Evolutionary conservation across 2,888 invertebrate species (phyloP), one percentile per base, ranked within the genome.

Genomic region (Allygus modestus): DNA sequence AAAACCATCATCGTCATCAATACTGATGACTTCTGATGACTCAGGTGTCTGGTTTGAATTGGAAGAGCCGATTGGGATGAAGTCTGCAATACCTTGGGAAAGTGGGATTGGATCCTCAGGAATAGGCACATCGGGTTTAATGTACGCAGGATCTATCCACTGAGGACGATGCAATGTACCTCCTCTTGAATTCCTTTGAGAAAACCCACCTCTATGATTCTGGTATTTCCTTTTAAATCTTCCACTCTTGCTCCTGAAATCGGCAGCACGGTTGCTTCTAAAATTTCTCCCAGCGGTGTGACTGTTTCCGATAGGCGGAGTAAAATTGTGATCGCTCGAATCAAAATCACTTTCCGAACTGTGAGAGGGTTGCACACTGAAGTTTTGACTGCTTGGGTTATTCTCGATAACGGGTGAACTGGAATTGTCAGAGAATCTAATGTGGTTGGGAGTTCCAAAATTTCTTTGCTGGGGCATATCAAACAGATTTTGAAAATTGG

Each of bases 401-500:
- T 33, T n/a, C 23, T 51, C 77, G 20, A 28, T 28, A 41, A 17
- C 9, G n/a, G 41, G 15, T 5, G 77, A 77, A 28, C 17, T 28
- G 9, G 46, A 31, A 28, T 37, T 9, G 2, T 77, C 77, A 28
- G 77, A 51, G n/a, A 77, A 77, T 77, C 77, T 77, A 46, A 77
- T 51, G 26, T 77, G 77, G 51, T 77, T 77, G 1, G 43, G 77
- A 15, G 77, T 28, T 2, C 17, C 28, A 28, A 77, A 51, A 77
- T 12, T 46, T 26, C 26, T 1, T 23, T 37, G 26, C 11, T 65
- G 20, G 26, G 77, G 51, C 28, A 41, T 46, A 77, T 77, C 77
- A 77, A 46, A 77, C 1, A 77, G 28, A 51, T 37, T 37, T 43
- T 46, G 11, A 77, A 43, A 15, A 28, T 28, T 46, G 1, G 12